Evolutionary conservation across 2,113 vertebrate species (phyloP), one percentile per base, ranked within the genome.

Genomic region (Corythaixoides concolor): DNA sequence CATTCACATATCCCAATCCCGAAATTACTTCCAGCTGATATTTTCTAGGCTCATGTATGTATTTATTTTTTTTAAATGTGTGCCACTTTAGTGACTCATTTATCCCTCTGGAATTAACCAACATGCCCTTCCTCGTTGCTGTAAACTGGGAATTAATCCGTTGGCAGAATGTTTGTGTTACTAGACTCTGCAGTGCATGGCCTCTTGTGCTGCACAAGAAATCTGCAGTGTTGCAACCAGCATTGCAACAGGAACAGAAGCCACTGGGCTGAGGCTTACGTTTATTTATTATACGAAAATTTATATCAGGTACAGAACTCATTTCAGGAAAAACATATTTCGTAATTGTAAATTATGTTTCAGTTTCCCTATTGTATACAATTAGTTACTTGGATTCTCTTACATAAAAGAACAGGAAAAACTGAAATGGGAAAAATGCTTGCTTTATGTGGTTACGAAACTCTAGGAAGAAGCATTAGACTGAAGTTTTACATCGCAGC

Each of bases 401-500:
- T 72, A 39, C 5, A 16, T 64, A 58, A 79, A 89, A 3, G 3
- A 94, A 64, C 21, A 56, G 86, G 39, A 85, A 58, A 87, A 88
- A 85, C 63, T 68, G 81, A 77, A 95, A 75, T 56, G 50, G 53
- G 67, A 33, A 88, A 12, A 95, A 88, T 63, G 33, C 13, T 77
- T 89, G 24, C 73, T 96, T 94, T 94, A 90, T 95, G 96, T 88
- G 18, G 63, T 63, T 89, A 50, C 68, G 92, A 53, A 96, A 91
- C 53, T 85, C 53, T 47, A 96, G 76, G 92, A 58, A 96, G 97
- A 95, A 58, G 85, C 76, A 85, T 85, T 63, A 74, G 88, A 49
- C 81, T 64, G 2, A 93, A 93, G 87, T 91, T 97, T 95, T 93
- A 96, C 95, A 93, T 92, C 53, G n/a, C 64, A 94, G 62, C 83